A percentile compares a stretch with the other conserved stretches of the same genome.
These are phyloP conservation scores for Tenualosa ilisha DNA, from an alignment of 2,797 vertebrate species.

Conservation along the genomic window DNA sequence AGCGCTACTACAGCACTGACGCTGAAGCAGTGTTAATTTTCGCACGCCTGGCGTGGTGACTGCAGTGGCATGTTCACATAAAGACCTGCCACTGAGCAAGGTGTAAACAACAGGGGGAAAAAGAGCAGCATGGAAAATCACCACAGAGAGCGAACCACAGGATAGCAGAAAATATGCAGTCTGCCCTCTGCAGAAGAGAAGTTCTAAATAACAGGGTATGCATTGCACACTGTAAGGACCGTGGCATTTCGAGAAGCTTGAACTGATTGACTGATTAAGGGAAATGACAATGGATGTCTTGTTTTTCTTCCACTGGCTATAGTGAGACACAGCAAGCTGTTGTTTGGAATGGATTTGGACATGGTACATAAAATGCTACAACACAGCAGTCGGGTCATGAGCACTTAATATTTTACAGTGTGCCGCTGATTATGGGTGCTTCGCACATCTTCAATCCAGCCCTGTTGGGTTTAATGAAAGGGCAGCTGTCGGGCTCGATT, in stretches of 20 bases:
- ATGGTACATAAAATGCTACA: background rate
- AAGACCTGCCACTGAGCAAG: background rate
- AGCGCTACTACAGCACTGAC: background rate
- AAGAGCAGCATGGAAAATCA: background rate
- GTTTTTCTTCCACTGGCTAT: background rate
- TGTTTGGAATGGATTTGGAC: background rate
- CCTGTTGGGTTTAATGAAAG: constrained; percentile 14
- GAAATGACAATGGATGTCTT: constrained; percentile 16
- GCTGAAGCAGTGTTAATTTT: background rate
- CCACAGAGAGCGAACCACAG: background rate
- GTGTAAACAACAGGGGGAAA: background rate
- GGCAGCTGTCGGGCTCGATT: constrained; percentile 10
- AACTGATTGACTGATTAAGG: background rate
- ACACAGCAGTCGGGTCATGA: background rate
- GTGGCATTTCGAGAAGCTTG: background rate
- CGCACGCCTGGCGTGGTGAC: background rate
- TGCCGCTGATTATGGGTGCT: background rate
- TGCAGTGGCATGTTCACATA: background rate
- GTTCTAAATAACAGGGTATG: background rate
- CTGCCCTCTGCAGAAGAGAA: background rate
- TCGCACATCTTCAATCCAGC: background rate
- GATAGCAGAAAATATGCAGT: constrained; percentile 16
- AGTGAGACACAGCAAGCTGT: background rate
- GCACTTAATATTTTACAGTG: constrained; percentile 12
- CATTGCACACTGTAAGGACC: background rate